Base-by-base conservation (phyloP, 2,888 invertebrate species). In the Calameuta idolon region DNA sequence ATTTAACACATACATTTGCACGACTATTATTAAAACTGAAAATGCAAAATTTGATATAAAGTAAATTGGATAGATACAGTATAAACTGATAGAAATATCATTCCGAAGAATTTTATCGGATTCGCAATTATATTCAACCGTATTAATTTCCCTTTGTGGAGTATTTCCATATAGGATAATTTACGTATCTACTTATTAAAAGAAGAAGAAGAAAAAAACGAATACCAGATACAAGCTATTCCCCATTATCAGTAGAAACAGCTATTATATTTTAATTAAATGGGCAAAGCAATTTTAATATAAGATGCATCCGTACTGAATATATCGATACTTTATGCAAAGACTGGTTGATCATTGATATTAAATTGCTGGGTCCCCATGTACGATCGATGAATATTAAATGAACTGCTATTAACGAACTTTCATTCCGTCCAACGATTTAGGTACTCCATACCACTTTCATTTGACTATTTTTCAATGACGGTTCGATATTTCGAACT, bases 331-430 rank as follows among this genome's bases (percentile, higher is more conserved):
- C 77, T 80, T 76, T 76, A 75, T 69, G 77, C 78, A 79, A 76
- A 74, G 73, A 34, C 78, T 69, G 80, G 79, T 83, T 80, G 81
- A 80, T 83, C 81, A 84, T 80, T 82, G 81, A 80, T 83, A 82
- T 81, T 82, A 79, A 81, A 80, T 79, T 77, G 76, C 73, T 76
- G 79, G 79, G 80, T 83, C 76, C 79, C 79, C 79, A 81, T 77
- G 75, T 78, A 78, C 76, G 79, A 84, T 83, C 77, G 82, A 81
- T 82, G 82, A 82, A 82, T 83, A 82, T 80, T 80, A 79, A 80
- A 83, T 83, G 79, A 79, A 40, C 77, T 77, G 40, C 79, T 79
- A 75, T 77, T 79, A 73, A 69, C 69, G 75, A 76, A 30, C 12
- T 73, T 69, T 69, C 74, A 40, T 73, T 69, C n/a, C 33, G 2